Percentiles rank a stretch among this genome's conserved stretches.
Conservation (phyloP, 2,888 invertebrate genomes). For the Crocallis elinguaria region DNA sequence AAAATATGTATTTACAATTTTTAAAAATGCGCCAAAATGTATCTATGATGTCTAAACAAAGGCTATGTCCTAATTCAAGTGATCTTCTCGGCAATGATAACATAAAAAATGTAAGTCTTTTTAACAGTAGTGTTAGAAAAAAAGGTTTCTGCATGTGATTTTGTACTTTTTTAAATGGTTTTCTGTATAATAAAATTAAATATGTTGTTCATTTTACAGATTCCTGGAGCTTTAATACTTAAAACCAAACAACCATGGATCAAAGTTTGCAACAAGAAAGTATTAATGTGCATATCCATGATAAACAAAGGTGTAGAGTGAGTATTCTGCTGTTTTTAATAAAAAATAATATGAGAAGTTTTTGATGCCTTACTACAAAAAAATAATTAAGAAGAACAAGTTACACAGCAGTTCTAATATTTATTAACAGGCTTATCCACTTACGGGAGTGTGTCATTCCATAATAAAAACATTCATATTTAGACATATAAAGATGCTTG, state of each 20-base stretch:
- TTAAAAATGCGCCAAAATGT: constrained; percentile 57
- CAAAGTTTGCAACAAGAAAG: constrained; percentile 64
- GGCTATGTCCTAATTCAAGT: constrained; percentile 49
- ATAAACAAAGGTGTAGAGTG: constrained; percentile 58
- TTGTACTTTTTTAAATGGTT: no score
- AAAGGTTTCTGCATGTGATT: no score
- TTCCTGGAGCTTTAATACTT: constrained; percentile 49
- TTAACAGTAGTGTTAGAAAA: no score
- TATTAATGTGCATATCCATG: constrained; percentile 56
- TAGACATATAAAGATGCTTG: no score
- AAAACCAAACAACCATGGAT: constrained; percentile 53
- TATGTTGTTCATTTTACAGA: constrained; percentile 50
- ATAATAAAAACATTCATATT: no score
- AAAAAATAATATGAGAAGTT: no score
- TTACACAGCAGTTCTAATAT: no score
- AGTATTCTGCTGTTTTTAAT: constrained; percentile 45
- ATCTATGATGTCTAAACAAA: constrained; percentile 54
- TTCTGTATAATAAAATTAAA: neutral
- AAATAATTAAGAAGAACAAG: no score
- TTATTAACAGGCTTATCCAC: no score
- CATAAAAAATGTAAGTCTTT: constrained; percentile 48
- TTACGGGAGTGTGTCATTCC: no score
- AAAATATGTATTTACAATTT: constrained; percentile 54
- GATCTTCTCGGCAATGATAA: constrained; percentile 49
- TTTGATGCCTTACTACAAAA: no score